Evolutionary conservation across 2,888 invertebrate species (phyloP), one percentile per base, ranked within the genome.

Genomic region (Tetheella fluctuosa): DNA sequence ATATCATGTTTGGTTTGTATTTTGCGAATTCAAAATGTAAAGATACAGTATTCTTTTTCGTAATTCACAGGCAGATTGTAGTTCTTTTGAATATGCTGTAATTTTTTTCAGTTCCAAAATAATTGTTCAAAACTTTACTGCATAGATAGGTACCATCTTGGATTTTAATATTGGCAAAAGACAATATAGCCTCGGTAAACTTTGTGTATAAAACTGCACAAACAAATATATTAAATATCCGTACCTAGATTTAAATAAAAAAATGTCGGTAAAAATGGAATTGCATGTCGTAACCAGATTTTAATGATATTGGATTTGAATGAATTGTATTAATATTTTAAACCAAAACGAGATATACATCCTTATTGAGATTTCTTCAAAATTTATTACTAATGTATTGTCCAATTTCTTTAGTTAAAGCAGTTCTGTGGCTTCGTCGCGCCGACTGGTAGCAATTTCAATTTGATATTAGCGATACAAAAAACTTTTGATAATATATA

Each of bases 171-270:
- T 34, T 10, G n/a, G 13, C 37, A 37, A 37, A 37, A 37, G 2
- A 37, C 1, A 1, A 37, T 37, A 5, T n/a, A 34, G 34, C 3
- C 13, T 34, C n/a, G 10, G 34, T 10, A 57, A 52, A 30, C 17
- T 15, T 61, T 61, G 59, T 39, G 39, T 0, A 39, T 61, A 63
- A 61, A 67, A 64, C 57, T 52, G 67, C 67, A 60, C 54, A 62
- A 61, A 67, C 65, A 65, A 67, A 71, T 48, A 10, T 10, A 48
- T 48, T 17, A 8, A 48, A 48, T 48, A 48, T 48, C 20, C 2
- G 48, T 48, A 20, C 15, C n/a, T 5, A 20, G n/a, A 4, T 48
- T 10, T n/a, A 0, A 10, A 13, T 2, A n/a, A 20, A 48, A 48
- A 20, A 48, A 48, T 20, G 20, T 48, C 42, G 8, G 42, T 48